Evolutionary conservation across 2,888 invertebrate genomes (phyloP).

Genomic region (Drosophila rellima): DNA sequence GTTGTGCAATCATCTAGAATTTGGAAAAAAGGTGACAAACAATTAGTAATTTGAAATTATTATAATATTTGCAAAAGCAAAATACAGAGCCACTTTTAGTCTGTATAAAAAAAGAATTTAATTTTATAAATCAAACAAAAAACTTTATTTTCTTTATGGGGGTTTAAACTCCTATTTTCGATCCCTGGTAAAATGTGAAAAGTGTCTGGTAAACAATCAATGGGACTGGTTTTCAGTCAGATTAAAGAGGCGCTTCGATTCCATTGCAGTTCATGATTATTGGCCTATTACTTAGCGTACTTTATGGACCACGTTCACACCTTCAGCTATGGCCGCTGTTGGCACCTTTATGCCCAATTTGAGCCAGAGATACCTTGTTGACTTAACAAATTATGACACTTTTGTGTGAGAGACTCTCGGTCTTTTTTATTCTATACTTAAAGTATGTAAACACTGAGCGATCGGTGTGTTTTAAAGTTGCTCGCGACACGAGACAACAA

Average conservation of each 20-base stretch:
- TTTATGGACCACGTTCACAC: constrained; percentile 67
- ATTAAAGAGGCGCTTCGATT: constrained; percentile 34
- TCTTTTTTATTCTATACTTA: background rate
- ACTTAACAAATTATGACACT: constrained; percentile 76
- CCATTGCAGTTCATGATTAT: constrained; percentile 36
- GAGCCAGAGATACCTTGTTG: constrained; percentile 56
- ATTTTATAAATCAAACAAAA: too few relatives aligned
- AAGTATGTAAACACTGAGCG: constrained; percentile 38
- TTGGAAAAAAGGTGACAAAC: constrained; percentile 8
- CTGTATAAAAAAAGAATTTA: too few relatives aligned
- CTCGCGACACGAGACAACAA: constrained; percentile 48
- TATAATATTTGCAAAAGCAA: constrained; percentile 1
- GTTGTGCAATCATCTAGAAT: constrained; percentile 81
- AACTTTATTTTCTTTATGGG: too few relatives aligned
- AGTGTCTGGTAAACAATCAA: background rate
- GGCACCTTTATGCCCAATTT: constrained; percentile 73
- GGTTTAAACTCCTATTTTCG: too few relatives aligned
- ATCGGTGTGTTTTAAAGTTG: constrained; percentile 51
- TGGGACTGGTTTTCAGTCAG: background rate
- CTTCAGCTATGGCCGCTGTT: constrained; percentile 62
- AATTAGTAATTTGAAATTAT: constrained; percentile 33
- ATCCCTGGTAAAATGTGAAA: background rate
- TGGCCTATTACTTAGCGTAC: constrained; percentile 56
- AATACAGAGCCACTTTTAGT: too few relatives aligned
- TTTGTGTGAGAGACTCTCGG: constrained; percentile 31